Evolutionary conservation across 1,140 invertebrate genomes (phyloP).

Genomic region (Archegozetes longisetosus): DNA sequence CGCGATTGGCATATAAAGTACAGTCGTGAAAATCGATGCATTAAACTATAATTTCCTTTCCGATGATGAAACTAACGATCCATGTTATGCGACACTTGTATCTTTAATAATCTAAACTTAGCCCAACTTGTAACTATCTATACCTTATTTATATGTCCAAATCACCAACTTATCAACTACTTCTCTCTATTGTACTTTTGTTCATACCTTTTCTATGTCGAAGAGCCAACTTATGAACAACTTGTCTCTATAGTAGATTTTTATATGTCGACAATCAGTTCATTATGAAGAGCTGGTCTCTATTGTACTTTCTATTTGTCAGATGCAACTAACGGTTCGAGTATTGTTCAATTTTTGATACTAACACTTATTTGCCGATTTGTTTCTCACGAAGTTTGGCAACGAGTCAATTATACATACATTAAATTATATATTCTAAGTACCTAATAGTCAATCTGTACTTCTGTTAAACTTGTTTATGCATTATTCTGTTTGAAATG

Average conservation of each 20-base stretch:
- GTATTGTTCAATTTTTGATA: background rate
- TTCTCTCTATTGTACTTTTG: no score
- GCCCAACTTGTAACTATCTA: no score
- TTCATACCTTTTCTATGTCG: no score
- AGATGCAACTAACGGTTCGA: background rate
- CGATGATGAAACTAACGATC: background rate
- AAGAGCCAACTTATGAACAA: no score
- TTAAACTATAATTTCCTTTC: background rate
- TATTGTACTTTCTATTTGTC: no score
- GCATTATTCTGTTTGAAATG: background rate
- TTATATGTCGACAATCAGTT: no score
- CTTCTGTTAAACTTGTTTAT: background rate
- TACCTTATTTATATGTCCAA: no score
- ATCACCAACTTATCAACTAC: no score
- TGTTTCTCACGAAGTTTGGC: background rate
- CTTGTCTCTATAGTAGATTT: no score
- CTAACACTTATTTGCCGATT: background rate
- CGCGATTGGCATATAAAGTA: background rate
- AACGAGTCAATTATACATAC: background rate
- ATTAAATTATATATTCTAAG: background rate
- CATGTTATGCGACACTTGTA: background rate
- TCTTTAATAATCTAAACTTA: background rate
- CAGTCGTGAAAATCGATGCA: background rate
- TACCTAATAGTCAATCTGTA: background rate
- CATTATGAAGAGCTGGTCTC: no score